phyloP scores from a whole-genome alignment of 2,113 vertebrate species.

The Brienomyrus longianalis region DNA sequence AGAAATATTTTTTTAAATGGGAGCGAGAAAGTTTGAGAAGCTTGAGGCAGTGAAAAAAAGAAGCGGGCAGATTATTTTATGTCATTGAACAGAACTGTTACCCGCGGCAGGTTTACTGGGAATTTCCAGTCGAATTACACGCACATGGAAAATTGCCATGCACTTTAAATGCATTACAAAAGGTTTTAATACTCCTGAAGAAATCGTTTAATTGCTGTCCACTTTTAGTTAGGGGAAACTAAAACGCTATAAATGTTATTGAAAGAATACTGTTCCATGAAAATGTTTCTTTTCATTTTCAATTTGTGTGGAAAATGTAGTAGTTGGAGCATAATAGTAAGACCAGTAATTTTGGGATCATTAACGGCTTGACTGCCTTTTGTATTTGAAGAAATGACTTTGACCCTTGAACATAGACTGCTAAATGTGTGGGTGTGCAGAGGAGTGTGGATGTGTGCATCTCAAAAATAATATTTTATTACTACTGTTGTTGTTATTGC shows the following conservation, averaged over 20 bases:
- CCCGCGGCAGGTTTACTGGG: neutral
- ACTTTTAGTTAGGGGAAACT: constrained; percentile 1
- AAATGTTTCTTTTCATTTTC: constrained; percentile 8
- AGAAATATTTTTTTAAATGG: neutral
- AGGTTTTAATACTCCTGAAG: constrained; percentile 4
- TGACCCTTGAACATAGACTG: neutral
- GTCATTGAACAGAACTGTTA: neutral
- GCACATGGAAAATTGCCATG: neutral
- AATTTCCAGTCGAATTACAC: neutral
- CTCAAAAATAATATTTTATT: constrained; percentile 1
- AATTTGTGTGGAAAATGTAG: neutral
- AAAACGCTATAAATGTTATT: constrained; percentile 4
- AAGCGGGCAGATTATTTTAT: neutral
- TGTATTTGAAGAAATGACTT: neutral
- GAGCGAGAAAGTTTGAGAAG: neutral
- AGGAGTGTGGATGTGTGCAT: neutral
- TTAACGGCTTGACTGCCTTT: constrained; percentile 10
- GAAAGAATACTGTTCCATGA: constrained; percentile 11
- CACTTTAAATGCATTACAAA: neutral
- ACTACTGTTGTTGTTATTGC: neutral
- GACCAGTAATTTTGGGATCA: neutral
- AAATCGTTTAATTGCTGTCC: constrained; percentile 7
- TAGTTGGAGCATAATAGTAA: constrained; percentile 1
- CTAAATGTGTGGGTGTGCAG: neutral
- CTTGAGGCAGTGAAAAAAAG: neutral